These are phyloP conservation scores for Mythimna pallens DNA, from an alignment of 2,888 invertebrate species.

Conservation along the genomic window DNA sequence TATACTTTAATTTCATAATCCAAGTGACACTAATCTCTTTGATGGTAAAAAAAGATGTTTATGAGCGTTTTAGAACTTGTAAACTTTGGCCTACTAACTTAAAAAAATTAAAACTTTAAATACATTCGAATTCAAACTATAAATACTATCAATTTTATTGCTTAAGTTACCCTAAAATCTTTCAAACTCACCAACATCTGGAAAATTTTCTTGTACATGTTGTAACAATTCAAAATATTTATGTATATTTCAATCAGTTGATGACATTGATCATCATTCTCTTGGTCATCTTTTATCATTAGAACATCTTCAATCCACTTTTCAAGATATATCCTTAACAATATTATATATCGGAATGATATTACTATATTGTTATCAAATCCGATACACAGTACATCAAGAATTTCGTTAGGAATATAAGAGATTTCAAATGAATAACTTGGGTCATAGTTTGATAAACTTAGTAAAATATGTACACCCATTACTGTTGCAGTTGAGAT, in stretches of 20 bases:
- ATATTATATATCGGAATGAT: constrained; percentile 6
- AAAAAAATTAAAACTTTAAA: too few relatives aligned
- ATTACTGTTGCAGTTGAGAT: neutral
- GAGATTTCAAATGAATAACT: neutral
- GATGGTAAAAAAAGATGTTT: too few relatives aligned
- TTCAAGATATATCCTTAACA: constrained; percentile 17
- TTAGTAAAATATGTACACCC: neutral
- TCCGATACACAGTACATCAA: neutral
- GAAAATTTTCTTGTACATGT: constrained; percentile 22
- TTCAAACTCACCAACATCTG: constrained; percentile 14
- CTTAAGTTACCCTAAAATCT: neutral
- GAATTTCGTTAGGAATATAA: neutral
- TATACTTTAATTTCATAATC: too few relatives aligned
- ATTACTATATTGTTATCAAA: constrained; percentile 11
- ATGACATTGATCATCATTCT: neutral
- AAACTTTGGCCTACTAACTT: too few relatives aligned
- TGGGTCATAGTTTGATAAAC: neutral
- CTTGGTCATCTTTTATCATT: neutral
- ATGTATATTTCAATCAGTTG: neutral
- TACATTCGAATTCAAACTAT: too few relatives aligned
- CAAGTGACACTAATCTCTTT: too few relatives aligned
- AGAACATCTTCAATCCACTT: constrained; percentile 8
- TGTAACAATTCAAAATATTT: constrained; percentile 18
- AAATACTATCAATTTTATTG: too few relatives aligned
- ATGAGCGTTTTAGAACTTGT: too few relatives aligned